Evolutionary conservation across 2,113 vertebrate species (phyloP).

Genomic region (Capreolus pygargus): DNA sequence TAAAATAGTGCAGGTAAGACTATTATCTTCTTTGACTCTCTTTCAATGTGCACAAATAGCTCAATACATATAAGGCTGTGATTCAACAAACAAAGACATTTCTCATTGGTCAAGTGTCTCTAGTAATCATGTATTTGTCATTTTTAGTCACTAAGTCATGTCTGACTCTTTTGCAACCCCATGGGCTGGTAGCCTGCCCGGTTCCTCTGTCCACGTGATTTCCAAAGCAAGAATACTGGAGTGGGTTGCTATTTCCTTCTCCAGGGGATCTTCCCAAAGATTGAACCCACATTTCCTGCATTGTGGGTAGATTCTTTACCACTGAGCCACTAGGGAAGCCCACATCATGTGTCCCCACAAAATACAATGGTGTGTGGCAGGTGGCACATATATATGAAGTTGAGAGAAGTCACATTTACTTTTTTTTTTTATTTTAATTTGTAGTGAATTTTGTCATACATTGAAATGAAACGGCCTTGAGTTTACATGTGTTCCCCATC

Average conservation of each 20-base stretch:
- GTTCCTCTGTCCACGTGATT: not conserved
- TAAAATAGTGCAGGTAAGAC: not conserved
- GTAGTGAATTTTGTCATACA: no score
- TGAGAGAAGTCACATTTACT: not conserved
- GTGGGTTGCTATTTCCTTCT: not conserved
- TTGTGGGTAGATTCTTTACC: not conserved
- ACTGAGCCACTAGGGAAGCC: not conserved
- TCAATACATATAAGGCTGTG: not conserved
- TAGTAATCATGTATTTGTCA: not conserved
- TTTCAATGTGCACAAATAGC: not conserved
- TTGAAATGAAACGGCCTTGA: no score
- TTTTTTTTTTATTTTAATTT: no score
- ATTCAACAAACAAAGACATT: not conserved
- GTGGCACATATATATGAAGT: not conserved
- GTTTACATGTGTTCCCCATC: no score
- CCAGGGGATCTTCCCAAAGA: not conserved
- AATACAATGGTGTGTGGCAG: not conserved
- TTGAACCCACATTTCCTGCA: not conserved
- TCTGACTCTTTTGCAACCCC: not conserved
- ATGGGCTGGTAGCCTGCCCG: not conserved
- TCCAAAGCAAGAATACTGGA: not conserved
- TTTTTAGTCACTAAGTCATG: not conserved
- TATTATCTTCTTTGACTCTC: not conserved
- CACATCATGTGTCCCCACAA: not conserved
- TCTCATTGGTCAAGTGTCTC: not conserved